Evolutionary conservation across 2,113 vertebrate species (phyloP).

Genomic region (Vidua macroura): DNA sequence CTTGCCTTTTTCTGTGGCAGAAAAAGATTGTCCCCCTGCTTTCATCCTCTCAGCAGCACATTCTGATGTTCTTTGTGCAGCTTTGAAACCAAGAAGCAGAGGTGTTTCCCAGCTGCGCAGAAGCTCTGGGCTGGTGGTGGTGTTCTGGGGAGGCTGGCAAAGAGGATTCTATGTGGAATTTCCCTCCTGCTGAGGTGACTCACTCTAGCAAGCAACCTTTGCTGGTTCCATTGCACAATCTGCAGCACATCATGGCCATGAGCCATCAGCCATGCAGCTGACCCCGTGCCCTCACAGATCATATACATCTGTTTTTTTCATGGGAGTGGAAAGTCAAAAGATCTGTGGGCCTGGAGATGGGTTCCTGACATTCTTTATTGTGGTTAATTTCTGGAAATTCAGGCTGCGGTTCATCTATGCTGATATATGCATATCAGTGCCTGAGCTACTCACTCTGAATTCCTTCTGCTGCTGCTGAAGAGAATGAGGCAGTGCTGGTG

Average conservation of each 20-base stretch:
- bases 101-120: background rate
- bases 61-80: accelerated
- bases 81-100: background rate
- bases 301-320: background rate
- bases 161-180: background rate
- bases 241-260: accelerated
- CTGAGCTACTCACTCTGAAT: background rate
- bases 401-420: background rate
- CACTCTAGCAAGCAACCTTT: background rate
- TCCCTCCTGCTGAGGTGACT: background rate
- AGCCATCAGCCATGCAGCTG: background rate
- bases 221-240: accelerated
- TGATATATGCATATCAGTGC: background rate
- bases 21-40: background rate
- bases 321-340: background rate
- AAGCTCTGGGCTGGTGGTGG: background rate
- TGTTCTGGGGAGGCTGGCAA: background rate
- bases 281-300: background rate
- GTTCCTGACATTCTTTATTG: background rate
- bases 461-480: background rate
- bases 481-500: background rate
- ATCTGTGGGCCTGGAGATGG: background rate
- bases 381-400: background rate
- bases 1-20: background rate
- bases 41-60: background rate